phyloP scores from a whole-genome alignment of 2,113 vertebrate genomes.

The Ptilonorhynchus violaceus region DNA sequence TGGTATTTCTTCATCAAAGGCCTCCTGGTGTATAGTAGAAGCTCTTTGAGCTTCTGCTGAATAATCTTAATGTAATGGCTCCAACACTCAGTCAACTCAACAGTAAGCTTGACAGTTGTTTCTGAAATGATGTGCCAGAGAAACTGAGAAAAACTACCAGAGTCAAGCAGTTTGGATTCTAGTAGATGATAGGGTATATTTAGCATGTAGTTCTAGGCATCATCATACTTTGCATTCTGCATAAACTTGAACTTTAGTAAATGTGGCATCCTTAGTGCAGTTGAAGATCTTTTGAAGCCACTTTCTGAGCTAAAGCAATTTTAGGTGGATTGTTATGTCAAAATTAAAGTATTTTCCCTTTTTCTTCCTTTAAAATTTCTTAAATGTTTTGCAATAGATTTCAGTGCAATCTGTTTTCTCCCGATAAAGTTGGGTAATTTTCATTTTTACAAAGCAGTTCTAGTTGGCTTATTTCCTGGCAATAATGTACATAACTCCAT shows the following conservation, averaged over 20 bases:
- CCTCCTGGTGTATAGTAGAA: background rate
- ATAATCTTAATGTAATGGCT: background rate
- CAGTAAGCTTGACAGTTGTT: background rate
- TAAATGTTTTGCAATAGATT: background rate
- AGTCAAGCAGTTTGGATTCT: background rate
- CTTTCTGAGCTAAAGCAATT: background rate
- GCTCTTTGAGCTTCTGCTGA: background rate
- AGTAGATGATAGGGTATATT: background rate
- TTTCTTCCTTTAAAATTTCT: background rate
- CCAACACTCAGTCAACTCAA: background rate
- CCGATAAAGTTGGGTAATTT: background rate
- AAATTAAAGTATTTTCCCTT: background rate
- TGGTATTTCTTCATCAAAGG: background rate
- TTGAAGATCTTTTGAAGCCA: background rate
- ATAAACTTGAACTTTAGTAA: background rate
- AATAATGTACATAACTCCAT: rapidly evolving
- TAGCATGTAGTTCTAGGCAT: background rate
- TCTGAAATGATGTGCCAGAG: background rate
- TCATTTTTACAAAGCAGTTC: background rate
- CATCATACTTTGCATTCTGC: background rate
- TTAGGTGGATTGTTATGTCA: background rate
- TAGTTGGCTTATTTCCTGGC: background rate
- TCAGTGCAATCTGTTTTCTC: background rate
- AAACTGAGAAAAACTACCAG: background rate
- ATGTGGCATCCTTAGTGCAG: background rate